These are phyloP conservation scores for Trachurus trachurus DNA, from an alignment of 2,797 vertebrate genomes.

Conservation along the genomic window DNA sequence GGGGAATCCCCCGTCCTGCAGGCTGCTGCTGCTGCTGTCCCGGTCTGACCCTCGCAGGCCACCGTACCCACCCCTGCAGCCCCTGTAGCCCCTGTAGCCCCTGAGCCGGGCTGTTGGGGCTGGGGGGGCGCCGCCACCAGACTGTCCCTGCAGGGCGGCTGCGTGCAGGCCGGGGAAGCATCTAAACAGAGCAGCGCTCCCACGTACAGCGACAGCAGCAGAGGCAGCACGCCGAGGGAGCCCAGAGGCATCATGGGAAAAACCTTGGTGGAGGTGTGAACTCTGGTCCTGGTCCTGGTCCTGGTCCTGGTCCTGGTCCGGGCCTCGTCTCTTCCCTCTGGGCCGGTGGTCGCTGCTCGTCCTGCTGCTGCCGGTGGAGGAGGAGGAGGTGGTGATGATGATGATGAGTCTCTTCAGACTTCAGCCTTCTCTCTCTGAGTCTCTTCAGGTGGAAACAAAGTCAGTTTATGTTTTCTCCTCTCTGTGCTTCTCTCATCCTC, in stretches of 20 bases:
- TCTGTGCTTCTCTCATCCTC: slow-evolving; percentile 83
- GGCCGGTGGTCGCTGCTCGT: slow-evolving; percentile 22
- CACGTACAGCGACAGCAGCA: slow-evolving; percentile 74
- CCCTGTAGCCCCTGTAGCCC: slow-evolving; percentile 26
- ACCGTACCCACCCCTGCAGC: slow-evolving; percentile 31
- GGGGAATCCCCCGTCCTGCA: slow-evolving; percentile 76
- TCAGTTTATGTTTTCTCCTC: slow-evolving; percentile 22
- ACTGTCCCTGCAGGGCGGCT: slow-evolving; percentile 82
- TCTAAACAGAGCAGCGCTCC: slow-evolving; percentile 72
- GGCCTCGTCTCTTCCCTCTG: not conserved
- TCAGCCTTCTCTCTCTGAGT: no score
- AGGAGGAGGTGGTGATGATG: no score
- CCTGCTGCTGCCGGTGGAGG: slow-evolving; percentile 12
- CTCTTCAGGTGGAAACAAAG: no score
- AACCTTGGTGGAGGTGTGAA: not conserved
- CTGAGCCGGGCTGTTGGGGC: slow-evolving; percentile 50
- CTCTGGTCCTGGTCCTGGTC: slow-evolving; percentile 1
- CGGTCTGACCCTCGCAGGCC: slow-evolving; percentile 73
- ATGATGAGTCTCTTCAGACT: slow-evolving; percentile 7
- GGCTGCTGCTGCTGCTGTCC: slow-evolving; percentile 38
- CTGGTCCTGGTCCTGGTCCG: no score
- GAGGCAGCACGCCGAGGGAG: slow-evolving; percentile 62
- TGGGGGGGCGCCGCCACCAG: slow-evolving; percentile 81
- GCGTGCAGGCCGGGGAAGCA: slow-evolving; percentile 70
- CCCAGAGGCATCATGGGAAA: slow-evolving; percentile 67